Percentiles rank a stretch among this genome's conserved stretches.
These are phyloP conservation scores for Cataglyphis altisquamis DNA, from an alignment of 2,888 invertebrate species.

Conservation along the genomic window DNA sequence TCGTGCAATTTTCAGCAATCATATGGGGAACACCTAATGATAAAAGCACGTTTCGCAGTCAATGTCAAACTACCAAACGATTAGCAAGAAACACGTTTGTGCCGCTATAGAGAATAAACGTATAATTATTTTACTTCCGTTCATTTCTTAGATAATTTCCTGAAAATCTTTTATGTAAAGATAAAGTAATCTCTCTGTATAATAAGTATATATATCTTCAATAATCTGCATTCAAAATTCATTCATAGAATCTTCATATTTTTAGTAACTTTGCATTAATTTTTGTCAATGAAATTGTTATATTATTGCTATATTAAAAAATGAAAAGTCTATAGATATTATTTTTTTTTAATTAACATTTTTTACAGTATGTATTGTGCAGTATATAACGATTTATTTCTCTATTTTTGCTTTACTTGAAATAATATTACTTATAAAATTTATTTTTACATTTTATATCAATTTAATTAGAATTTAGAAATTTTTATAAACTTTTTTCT, in stretches of 20 bases:
- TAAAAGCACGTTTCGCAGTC: constrained; percentile 58
- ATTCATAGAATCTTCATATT: not conserved
- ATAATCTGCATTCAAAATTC: not conserved
- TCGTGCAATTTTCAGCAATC: constrained; percentile 4
- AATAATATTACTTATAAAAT: not conserved
- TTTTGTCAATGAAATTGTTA: not conserved
- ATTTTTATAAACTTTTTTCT: not conserved
- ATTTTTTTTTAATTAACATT: not conserved
- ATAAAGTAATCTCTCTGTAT: constrained; percentile 9
- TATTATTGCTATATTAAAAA: not conserved
- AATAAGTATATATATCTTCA: not conserved
- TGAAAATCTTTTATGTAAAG: not conserved
- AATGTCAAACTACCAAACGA: constrained; percentile 69
- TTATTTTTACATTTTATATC: not conserved
- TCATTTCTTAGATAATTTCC: not conserved
- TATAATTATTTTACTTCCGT: not conserved
- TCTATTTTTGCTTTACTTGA: not conserved
- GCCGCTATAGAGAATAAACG: not conserved
- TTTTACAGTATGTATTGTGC: not conserved
- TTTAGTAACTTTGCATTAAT: constrained; percentile 3
- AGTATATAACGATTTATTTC: not conserved
- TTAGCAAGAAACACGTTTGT: constrained; percentile 60
- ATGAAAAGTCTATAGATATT: not conserved
- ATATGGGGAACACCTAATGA: constrained; percentile 37
- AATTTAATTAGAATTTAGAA: not conserved